Conservation (phyloP, 2,888 invertebrate genomes). For the Troilus luridus region DNA sequence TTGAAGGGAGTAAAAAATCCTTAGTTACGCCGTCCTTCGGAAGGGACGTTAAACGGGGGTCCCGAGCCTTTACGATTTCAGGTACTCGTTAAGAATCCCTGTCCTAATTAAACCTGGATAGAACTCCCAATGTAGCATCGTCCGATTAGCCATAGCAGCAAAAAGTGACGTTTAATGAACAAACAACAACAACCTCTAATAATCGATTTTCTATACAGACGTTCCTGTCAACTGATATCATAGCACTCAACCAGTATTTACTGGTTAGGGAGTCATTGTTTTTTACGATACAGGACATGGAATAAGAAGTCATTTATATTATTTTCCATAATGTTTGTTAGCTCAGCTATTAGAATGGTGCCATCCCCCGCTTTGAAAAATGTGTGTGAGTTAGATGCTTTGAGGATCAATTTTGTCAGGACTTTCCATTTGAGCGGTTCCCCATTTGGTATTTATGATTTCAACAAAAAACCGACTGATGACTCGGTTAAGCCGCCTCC, state of each 20-base stretch:
- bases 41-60: no score
- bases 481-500: constrained; percentile 67
- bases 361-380: neutral
- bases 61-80: no score
- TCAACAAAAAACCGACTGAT: neutral
- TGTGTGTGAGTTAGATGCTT: constrained; percentile 14
- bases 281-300: neutral
- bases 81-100: no score
- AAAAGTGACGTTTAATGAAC: no score
- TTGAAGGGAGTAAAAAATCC: no score
- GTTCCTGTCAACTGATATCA: neutral
- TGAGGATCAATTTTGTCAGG: neutral
- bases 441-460: neutral
- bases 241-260: neutral
- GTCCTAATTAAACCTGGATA: no score
- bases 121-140: no score
- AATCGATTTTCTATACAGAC: neutral
- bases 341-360: neutral
- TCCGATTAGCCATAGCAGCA: no score
- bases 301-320: neutral
- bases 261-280: neutral
- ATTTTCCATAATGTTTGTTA: neutral
- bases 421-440: neutral
- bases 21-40: no score
- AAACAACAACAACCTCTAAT: no score